These are phyloP conservation scores for Myzus persicae DNA, from an alignment of 1,140 invertebrate species.

Conservation along the genomic window DNA sequence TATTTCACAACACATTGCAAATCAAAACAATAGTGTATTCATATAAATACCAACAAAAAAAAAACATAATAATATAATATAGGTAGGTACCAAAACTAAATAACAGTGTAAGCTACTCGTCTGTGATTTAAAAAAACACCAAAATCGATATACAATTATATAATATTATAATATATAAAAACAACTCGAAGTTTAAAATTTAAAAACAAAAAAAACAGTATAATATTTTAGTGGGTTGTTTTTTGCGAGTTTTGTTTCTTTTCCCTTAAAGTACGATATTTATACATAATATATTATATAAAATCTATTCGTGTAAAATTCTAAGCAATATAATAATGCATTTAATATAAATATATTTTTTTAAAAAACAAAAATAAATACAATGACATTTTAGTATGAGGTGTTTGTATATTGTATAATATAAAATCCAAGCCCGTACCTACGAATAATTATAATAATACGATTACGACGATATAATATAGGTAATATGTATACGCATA, in stretches of 20 bases:
- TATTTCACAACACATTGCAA: conserved; percentile 58
- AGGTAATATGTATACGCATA: neutral
- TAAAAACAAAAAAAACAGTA: neutral
- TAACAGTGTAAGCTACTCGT: conserved; percentile 52
- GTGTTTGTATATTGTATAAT: neutral
- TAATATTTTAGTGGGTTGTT: neutral
- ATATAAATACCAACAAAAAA: conserved; percentile 37
- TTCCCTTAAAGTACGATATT: neutral
- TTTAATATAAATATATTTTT: neutral
- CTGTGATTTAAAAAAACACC: conserved; percentile 54
- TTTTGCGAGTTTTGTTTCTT: conserved; percentile 22
- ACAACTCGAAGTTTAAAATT: neutral
- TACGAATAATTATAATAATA: conserved; percentile 33
- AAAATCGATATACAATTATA: conserved; percentile 29
- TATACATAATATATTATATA: neutral
- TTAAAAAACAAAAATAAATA: conserved; percentile 11
- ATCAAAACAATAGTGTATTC: conserved; percentile 55
- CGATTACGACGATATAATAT: neutral
- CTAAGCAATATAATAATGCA: conserved; percentile 24
- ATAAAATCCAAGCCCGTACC: conserved; percentile 49
- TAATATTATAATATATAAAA: neutral
- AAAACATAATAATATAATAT: conserved; percentile 49
- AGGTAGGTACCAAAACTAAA: conserved; percentile 50
- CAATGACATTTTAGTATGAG: conserved; percentile 16
- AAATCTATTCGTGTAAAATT: conserved; percentile 7